Evolutionary conservation across 1,140 invertebrate species (phyloP), one percentile per base, ranked within the genome.

Genomic region (Nilaparvata lugens): DNA sequence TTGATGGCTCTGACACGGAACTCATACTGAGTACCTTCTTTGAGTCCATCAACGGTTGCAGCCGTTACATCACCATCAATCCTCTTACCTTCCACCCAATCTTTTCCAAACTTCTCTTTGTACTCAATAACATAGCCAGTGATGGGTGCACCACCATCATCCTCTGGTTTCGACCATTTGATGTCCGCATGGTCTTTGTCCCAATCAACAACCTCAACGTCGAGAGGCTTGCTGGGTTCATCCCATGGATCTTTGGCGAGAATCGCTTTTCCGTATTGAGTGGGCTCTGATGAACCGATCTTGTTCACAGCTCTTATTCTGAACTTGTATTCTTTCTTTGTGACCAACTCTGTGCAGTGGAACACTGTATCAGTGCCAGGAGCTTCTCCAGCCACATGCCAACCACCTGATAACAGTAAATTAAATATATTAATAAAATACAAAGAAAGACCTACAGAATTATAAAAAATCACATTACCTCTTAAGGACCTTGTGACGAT

Each of bases 181-280:
- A 97, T 76, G 73, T 96, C 93, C 35, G 93, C 93, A 71, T 95
- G 92, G 70, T 96, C 92, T 66, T 90, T 93, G 72, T 96, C 93
- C 95, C 95, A 98, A 69, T 98, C 95, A 14, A 83, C 83, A n/a
- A 95, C 83, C 72, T 96, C 89, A 55, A 94, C 89, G 69, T 86
- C 83, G 56, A 85, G 87, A 11, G 95, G 95, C 70, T 96, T 95
- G 21, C 91, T 87, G 52, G 95, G 93, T 75, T 95, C 93, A 76
- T 97, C 93, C 91, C 93, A 98, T 65, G 95, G 95, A 86, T 98
- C 94, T 76, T 98, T 98, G 38, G 95, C 95, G 48, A 97, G 73
- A 24, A 95, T 86, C 25, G 89, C 83, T 71, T 91, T 94, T 61
- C 78, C 85, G 68, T 94, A 91, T 7, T 86, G 75, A 21, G 91